Percentiles rank a stretch among this genome's conserved stretches.
Conservation (phyloP, 92 coral and sea anemone genomes). For the Diadumene lineata region DNA sequence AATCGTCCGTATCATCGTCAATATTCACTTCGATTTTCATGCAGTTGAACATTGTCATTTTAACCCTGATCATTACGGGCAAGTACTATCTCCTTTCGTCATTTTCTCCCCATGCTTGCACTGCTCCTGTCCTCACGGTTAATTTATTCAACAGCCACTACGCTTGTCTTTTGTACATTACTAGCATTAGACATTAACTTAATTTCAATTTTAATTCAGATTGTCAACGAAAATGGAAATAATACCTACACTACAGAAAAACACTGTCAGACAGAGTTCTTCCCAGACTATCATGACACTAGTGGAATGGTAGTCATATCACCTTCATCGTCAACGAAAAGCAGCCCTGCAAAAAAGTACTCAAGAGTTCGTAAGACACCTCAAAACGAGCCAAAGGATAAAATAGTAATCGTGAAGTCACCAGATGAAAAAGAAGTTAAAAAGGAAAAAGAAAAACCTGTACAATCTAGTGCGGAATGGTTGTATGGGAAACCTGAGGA, state of each 20-base stretch:
- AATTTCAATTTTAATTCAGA: conserved; percentile 11
- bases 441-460: conserved; percentile 8
- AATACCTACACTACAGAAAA: conserved; percentile 26
- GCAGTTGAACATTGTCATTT: no score
- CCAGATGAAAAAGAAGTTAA: conserved; percentile 7
- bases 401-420: neutral
- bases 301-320: conserved; percentile 9
- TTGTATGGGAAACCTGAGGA: conserved; percentile 37
- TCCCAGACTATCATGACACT: neutral
- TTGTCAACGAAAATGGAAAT: conserved; percentile 10
- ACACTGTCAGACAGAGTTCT: conserved; percentile 33
- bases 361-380: conserved; percentile 8
- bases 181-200: neutral
- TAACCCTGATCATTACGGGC: no score
- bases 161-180: neutral
- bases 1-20: no score
- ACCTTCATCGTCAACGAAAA: conserved; percentile 3
- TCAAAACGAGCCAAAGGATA: conserved; percentile 19
- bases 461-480: conserved; percentile 26
- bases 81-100: no score
- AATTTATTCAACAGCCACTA: no score
- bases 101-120: no score
- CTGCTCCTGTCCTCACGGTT: no score
- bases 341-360: neutral
- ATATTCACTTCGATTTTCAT: no score